Base-by-base conservation (phyloP, 1,140 invertebrate genomes). In the Drosophila willistoni region DNA sequence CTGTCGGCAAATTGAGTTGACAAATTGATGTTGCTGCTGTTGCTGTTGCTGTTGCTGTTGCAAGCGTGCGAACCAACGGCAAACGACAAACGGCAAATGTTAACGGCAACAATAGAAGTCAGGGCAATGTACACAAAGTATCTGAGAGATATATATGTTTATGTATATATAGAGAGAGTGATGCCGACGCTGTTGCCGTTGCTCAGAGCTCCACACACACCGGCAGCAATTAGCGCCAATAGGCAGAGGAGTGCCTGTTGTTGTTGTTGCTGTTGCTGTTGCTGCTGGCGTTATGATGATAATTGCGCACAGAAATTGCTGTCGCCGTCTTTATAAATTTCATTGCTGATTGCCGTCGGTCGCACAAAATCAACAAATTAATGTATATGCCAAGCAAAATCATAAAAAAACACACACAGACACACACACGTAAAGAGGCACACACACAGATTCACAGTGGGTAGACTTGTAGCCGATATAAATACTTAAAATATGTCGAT, bases 301-400 rank as follows among this genome's bases (percentile, higher is more conserved):
- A 83, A 79, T 84, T 84, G 81, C 67, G 77, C 77, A 71, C 77
- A 64, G 33, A 51, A 71, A 64, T 67, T 56, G 77, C 72, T 79
- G 73, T 70, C 68, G 76, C 54, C 77, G 69, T 77, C 76, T 77
- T 51, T 80, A 83, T 79, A 77, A 87, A 86, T 81, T 84, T 76
- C 69, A 77, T 82, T 79, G 82, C 75, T 78, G 79, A 79, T 86
- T 87, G 83, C 82, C 82, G 82, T 69, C 82, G 83, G 81, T 70
- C 77, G 68, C 67, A 69, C 68, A 69, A 77, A 85, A 82, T 79
- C 76, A 86, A 82, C 82, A 85, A 76, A 79, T 84, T 84, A 84
- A 84, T 85, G 81, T 62, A 65, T 81, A 84, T 75, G 70, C 77
- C 81, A 78, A 67, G 78, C 77, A 66, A 74, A 83, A 81, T 84